Percentiles rank a stretch among this genome's conserved stretches.
These are phyloP conservation scores for Ginglymostoma cirratum DNA, from an alignment of 2,113 vertebrate species.

Conservation along the genomic window DNA sequence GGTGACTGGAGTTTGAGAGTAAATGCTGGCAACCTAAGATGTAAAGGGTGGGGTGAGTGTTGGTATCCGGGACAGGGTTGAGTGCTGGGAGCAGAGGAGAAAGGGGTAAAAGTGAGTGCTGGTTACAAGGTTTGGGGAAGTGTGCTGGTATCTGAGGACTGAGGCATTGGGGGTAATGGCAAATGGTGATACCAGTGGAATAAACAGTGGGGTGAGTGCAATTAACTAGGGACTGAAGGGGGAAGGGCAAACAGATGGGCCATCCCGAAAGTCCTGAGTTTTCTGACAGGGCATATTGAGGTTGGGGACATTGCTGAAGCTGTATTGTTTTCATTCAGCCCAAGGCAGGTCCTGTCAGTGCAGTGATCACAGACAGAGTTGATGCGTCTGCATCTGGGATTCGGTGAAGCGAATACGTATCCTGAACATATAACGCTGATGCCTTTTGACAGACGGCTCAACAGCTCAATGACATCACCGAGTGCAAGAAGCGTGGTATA, in stretches of 20 bases:
- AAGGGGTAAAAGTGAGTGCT: not conserved
- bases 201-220: not conserved
- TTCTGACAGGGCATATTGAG: not conserved
- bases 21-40: not conserved
- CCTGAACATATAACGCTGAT: not conserved
- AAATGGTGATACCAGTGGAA: not conserved
- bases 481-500: not conserved
- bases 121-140: not conserved
- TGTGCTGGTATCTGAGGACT: too few relatives aligned
- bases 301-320: not conserved
- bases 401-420: not conserved
- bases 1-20: not conserved
- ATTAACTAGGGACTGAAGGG: not conserved
- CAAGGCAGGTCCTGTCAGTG: not conserved
- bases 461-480: slow-evolving; percentile 23
- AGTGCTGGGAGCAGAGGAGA: not conserved
- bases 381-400: not conserved
- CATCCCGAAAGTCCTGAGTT: not conserved
- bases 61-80: not conserved
- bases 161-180: too few relatives aligned
- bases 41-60: not conserved
- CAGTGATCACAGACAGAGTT: not conserved
- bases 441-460: slow-evolving; percentile 8
- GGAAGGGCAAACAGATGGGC: not conserved
- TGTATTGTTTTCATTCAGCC: not conserved